These are phyloP conservation scores for Drosophila pseudotakahashii DNA, from an alignment of 2,888 invertebrate genomes.

Conservation along the genomic window DNA sequence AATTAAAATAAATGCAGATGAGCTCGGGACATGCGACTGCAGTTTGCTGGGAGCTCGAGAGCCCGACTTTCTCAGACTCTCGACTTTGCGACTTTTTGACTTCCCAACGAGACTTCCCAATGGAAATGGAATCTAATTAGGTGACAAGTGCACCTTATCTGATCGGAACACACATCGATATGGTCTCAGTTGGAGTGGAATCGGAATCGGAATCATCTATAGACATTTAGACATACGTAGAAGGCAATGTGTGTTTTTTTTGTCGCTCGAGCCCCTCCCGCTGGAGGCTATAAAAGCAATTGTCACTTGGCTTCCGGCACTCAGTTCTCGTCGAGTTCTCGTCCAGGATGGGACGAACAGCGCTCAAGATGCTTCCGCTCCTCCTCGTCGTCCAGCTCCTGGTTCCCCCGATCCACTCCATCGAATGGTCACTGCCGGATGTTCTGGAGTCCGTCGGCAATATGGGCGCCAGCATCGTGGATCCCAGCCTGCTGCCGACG, in stretches of 20 bases:
- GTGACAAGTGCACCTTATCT: constrained; percentile 73
- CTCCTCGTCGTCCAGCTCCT: constrained; percentile 17
- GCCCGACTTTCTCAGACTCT: too few species aligned
- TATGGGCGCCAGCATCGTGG: constrained; percentile 65
- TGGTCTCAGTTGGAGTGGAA: constrained; percentile 48
- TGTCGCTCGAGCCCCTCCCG: not conserved
- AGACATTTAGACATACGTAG: constrained; percentile 9
- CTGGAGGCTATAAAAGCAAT: constrained; percentile 60
- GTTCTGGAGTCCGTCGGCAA: constrained; percentile 61
- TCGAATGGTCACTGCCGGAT: constrained; percentile 62
- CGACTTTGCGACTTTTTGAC: too few species aligned
- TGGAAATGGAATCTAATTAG: constrained; percentile 63
- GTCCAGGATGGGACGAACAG: constrained; percentile 36
- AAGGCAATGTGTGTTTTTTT: constrained; percentile 7
- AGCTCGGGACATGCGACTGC: constrained; percentile 30
- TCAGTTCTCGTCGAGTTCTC: constrained; percentile 53
- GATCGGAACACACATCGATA: constrained; percentile 58
- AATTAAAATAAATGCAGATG: constrained; percentile 37
- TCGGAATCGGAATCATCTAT: not conserved
- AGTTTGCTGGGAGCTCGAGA: not conserved
- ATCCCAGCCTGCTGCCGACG: constrained; percentile 66
- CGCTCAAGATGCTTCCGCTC: not conserved
- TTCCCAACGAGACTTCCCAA: not conserved
- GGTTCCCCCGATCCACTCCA: not conserved
- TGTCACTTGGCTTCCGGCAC: constrained; percentile 51